phyloP scores from a whole-genome alignment of 2,888 invertebrate species.

The Tridacna gigas region DNA sequence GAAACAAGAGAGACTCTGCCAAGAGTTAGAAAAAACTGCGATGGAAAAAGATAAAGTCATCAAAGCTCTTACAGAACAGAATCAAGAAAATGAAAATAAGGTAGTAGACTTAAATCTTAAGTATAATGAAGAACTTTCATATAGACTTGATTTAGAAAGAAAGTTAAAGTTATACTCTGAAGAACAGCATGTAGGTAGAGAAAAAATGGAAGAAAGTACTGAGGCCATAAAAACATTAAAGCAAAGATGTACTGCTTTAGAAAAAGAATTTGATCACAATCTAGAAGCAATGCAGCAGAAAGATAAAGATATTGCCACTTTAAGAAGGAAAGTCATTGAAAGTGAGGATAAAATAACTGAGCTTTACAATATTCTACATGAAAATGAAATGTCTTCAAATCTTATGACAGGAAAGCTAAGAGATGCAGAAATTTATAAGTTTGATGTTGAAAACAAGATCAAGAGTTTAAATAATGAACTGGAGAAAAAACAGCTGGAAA shows the following conservation, averaged over 20 bases:
- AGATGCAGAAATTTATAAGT: neutral
- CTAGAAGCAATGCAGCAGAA: conserved; percentile 52
- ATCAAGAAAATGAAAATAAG: neutral
- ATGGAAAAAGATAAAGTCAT: conserved; percentile 1
- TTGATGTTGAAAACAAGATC: neutral
- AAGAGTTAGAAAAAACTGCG: neutral
- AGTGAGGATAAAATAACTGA: conserved; percentile 26
- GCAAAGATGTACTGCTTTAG: conserved; percentile 46
- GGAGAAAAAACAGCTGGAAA: neutral
- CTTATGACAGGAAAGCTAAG: neutral
- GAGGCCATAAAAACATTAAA: conserved; percentile 10
- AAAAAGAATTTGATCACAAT: conserved; percentile 50
- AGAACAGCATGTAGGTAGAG: neutral
- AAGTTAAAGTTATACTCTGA: conserved; percentile 12
- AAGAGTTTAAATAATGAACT: neutral
- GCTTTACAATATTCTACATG: neutral
- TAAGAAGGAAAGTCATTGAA: conserved; percentile 46
- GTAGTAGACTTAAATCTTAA: neutral
- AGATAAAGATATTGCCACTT: conserved; percentile 44
- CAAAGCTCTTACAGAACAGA: neutral
- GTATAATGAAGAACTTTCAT: neutral
- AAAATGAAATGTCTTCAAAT: conserved; percentile 6
- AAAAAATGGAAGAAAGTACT: conserved; percentile 18
- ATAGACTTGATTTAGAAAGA: neutral
- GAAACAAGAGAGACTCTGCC: neutral